Evolutionary conservation across 64 coral and sea anemone genomes (phyloP).

Genomic region (Catalaphyllia jardinei): DNA sequence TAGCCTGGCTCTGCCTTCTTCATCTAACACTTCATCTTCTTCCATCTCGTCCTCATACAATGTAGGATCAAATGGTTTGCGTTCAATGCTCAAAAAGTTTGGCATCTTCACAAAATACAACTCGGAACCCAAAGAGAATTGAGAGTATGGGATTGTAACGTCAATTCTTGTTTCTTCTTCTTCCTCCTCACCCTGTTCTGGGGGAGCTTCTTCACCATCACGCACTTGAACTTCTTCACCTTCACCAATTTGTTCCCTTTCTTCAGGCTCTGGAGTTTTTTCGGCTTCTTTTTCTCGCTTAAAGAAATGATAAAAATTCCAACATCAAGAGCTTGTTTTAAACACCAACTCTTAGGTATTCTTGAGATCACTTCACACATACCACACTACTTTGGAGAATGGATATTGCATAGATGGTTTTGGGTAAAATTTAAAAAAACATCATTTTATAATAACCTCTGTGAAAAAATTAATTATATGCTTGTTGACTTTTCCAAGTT

Average conservation of each 20-base stretch:
- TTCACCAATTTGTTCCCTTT: slow-evolving; percentile 25
- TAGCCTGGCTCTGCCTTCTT: slow-evolving; percentile 95
- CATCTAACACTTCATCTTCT: slow-evolving; percentile 98
- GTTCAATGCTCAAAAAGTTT: slow-evolving; percentile 97
- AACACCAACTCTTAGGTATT: too few relatives aligned
- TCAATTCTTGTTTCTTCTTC: slow-evolving; percentile 93
- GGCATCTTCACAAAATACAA: slow-evolving; percentile 95
- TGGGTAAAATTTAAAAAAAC: neutral
- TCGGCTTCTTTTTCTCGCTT: slow-evolving; percentile 34
- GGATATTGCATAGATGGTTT: too few relatives aligned
- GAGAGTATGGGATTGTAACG: slow-evolving; percentile 92
- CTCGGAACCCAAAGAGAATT: slow-evolving; percentile 90
- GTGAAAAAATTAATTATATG: too few relatives aligned
- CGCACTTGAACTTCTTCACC: slow-evolving; percentile 12
- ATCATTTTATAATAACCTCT: neutral
- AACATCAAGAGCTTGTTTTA: too few relatives aligned
- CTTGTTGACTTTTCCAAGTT: neutral
- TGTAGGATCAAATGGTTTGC: slow-evolving; percentile 88
- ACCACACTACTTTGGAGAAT: too few relatives aligned
- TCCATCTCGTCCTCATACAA: slow-evolving; percentile 98
- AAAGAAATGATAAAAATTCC: neutral
- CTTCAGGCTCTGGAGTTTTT: slow-evolving; percentile 30
- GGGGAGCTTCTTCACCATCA: slow-evolving; percentile 15
- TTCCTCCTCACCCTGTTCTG: slow-evolving; percentile 85
- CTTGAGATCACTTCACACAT: too few relatives aligned